phyloP scores from a whole-genome alignment of 2,113 vertebrate genomes.

The Cebus imitator region DNA sequence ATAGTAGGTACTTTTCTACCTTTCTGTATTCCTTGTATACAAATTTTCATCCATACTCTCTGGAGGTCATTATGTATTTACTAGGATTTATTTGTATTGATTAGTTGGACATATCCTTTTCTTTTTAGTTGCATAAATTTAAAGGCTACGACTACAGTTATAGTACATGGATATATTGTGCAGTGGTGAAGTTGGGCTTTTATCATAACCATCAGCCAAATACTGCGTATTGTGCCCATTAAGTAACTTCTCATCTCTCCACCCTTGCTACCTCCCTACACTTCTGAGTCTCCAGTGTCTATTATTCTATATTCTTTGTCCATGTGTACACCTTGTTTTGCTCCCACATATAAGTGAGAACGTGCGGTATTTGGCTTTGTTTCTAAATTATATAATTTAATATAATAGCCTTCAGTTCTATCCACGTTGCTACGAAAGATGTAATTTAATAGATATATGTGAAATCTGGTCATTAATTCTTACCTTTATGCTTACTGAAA shows the following conservation, averaged over 20 bases:
- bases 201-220: background rate
- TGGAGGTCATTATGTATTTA: background rate
- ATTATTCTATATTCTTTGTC: background rate
- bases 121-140: background rate
- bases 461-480: background rate
- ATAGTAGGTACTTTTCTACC: background rate
- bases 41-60: background rate
- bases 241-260: background rate
- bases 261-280: background rate
- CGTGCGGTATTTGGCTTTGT: background rate
- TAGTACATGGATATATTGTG: background rate
- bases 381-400: background rate
- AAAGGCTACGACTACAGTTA: background rate
- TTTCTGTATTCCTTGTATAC: background rate
- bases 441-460: background rate
- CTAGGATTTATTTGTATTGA: background rate
- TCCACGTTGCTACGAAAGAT: background rate
- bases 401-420: background rate
- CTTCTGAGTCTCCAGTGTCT: background rate
- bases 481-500: background rate
- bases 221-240: background rate
- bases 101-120: background rate
- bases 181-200: background rate
- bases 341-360: background rate
- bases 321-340: background rate